These are phyloP conservation scores for Timandra comae DNA, from an alignment of 2,888 invertebrate genomes.

Conservation along the genomic window DNA sequence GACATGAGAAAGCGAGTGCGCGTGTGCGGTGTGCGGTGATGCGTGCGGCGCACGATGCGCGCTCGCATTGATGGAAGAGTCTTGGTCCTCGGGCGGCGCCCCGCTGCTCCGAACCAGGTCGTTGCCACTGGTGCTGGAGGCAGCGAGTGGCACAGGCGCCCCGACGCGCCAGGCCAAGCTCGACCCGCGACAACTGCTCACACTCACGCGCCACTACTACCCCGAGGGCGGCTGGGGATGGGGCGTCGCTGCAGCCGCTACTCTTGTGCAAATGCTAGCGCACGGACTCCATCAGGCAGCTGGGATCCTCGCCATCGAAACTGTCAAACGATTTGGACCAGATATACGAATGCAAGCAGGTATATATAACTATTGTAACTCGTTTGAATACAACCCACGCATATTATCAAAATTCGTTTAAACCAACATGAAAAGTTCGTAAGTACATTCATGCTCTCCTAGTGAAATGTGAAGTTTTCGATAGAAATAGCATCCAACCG, in stretches of 20 bases:
- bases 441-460: too few relatives aligned
- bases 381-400: too few relatives aligned
- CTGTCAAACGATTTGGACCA: slow-evolving; percentile 77
- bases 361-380: slow-evolving; percentile 58
- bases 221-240: slow-evolving; percentile 94
- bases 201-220: slow-evolving; percentile 88
- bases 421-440: too few relatives aligned
- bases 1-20: slow-evolving; percentile 51
- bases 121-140: slow-evolving; percentile 79
- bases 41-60: slow-evolving; percentile 64
- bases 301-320: slow-evolving; percentile 77
- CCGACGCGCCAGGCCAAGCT: slow-evolving; percentile 67
- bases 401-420: too few relatives aligned
- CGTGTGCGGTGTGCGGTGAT: slow-evolving; percentile 54
- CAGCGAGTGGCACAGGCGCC: slow-evolving; percentile 55
- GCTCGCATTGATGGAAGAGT: slow-evolving; percentile 72
- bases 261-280: slow-evolving; percentile 83
- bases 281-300: slow-evolving; percentile 85
- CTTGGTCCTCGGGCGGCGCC: slow-evolving; percentile 76
- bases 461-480: too few relatives aligned
- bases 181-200: slow-evolving; percentile 78
- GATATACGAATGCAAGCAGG: slow-evolving; percentile 80
- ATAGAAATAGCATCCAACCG: too few relatives aligned
- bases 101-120: slow-evolving; percentile 81
- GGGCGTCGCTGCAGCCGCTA: slow-evolving; percentile 84